These are phyloP conservation scores for Scleropages formosus DNA, from an alignment of 2,797 vertebrate genomes.

Conservation along the genomic window DNA sequence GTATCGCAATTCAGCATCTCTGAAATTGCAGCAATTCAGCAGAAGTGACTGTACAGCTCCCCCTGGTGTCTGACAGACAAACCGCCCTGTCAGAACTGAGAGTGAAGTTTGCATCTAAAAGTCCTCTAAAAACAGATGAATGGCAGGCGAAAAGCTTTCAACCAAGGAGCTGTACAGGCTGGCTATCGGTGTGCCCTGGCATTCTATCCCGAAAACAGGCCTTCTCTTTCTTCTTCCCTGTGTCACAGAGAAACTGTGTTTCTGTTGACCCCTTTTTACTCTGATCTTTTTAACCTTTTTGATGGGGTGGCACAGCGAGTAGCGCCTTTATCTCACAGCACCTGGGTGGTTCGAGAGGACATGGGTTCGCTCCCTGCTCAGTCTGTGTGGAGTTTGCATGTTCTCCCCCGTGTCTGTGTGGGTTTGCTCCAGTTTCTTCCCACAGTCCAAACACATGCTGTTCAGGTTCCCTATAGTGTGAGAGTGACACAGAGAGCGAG, in stretches of 20 bases:
- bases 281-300: conserved; percentile 6
- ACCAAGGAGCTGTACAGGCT: conserved; percentile 12
- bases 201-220: neutral
- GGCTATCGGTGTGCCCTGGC: neutral
- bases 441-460: no score
- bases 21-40: neutral
- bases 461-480: no score
- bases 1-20: neutral
- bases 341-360: no score
- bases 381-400: no score
- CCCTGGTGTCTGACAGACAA: conserved; percentile 55
- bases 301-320: no score
- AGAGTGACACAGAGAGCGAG: no score
- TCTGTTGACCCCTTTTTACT: neutral
- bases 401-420: no score
- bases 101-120: neutral
- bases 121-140: conserved; percentile 3
- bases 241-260: neutral
- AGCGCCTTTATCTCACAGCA: no score
- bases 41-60: conserved; percentile 58
- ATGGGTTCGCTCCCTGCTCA: no score
- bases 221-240: neutral
- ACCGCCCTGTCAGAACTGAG: neutral
- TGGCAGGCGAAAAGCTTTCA: conserved; percentile 10
- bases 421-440: no score